Evolutionary conservation across 2,888 invertebrate genomes (phyloP), one percentile per base, ranked within the genome.

Genomic region (Synergus japonicus): DNA sequence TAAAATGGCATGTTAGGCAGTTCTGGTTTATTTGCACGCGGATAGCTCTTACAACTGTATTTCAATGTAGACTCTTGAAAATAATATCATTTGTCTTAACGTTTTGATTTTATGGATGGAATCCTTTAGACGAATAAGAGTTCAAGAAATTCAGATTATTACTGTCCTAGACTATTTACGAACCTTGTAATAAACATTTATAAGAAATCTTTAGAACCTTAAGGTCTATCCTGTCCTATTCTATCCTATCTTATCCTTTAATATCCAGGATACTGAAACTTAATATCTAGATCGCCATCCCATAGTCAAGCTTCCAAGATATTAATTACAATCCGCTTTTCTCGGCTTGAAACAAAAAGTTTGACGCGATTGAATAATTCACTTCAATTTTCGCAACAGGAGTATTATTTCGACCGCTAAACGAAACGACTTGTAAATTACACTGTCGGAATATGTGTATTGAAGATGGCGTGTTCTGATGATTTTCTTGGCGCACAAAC

Each of bases 1-100:
- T 89, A 88, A 88, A 90, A 82, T 80, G 82, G 81, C 79, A 83
- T 79, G 79, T 83, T 82, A 83, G 81, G 65, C 76, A 46, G 81
- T 4, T 65, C 46, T 77, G 76, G 78, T 82, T 78, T 79, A 66
- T 69, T 44, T 76, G 73, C 73, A 81, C 73, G 69, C 65, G 73
- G 67, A 49, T 49, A 18, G 81, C 73, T 65, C 60, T 37, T 67
- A 81, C 81, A 73, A 65, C 83, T 85, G 81, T 86, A 80, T 83
- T 78, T 76, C 81, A 63, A 76, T 67, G 77, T 60, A 13, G 8
- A 66, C 18, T 49, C 13, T 37, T 15, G 5, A 37, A 73, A 73
- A 37, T 37, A n/a, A 54, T 41, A 29, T 37, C n/a, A 54, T 54
- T n/a, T 54, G 2, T 54, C 54, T 54, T 9, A 2, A 0, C 1